A percentile compares a stretch with the other conserved stretches of the same genome.
Conservation (phyloP, 2,888 invertebrate species). For the Microplitis deprimator region DNA sequence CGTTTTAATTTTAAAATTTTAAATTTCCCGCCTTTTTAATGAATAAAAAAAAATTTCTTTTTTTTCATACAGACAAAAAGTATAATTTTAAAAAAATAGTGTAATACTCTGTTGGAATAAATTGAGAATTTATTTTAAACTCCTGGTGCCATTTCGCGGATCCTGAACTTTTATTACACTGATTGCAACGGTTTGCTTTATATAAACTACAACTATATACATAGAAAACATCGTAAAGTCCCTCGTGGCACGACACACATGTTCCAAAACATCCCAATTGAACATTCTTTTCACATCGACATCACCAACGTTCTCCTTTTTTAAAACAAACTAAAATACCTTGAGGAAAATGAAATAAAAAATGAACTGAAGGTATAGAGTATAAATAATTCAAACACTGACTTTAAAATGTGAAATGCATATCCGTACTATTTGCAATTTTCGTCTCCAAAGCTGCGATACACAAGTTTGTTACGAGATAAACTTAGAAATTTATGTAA, state of each 20-base stretch:
- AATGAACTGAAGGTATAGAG: too few relatives aligned
- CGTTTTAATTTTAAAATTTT: not conserved
- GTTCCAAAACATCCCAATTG: conserved; percentile 3
- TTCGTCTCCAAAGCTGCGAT: too few relatives aligned
- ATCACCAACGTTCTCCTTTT: not conserved
- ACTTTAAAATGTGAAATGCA: too few relatives aligned
- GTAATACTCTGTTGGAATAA: not conserved
- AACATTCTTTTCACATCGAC: conserved; percentile 7
- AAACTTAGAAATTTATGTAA: too few relatives aligned
- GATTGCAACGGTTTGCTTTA: not conserved
- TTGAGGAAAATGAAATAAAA: not conserved
- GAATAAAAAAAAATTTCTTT: too few relatives aligned
- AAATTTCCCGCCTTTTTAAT: too few relatives aligned
- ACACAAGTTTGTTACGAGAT: too few relatives aligned
- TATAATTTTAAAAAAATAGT: too few relatives aligned
- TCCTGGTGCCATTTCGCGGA: not conserved
- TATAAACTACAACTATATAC: not conserved
- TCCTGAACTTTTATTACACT: conserved; percentile 6
- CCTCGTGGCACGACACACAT: not conserved
- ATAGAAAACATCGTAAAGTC: not conserved
- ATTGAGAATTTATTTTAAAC: not conserved
- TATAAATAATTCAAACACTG: too few relatives aligned
- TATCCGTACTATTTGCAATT: too few relatives aligned
- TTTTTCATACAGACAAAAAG: too few relatives aligned
- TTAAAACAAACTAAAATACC: not conserved